A percentile compares a stretch with the other conserved stretches of the same genome.
phyloP scores from a whole-genome alignment of 1,140 invertebrate genomes.

The Calephelis nemesis region DNA sequence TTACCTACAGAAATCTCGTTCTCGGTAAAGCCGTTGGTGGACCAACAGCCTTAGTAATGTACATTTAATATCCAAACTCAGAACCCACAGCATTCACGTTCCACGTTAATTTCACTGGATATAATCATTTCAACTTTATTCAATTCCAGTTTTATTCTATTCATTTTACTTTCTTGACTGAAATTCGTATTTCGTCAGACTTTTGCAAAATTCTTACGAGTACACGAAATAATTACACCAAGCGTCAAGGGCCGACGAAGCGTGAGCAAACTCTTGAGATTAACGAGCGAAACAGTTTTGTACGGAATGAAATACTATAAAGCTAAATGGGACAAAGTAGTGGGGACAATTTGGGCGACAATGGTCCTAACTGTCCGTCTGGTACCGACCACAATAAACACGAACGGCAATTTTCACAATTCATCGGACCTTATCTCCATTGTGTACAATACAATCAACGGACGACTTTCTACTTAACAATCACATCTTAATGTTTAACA shows the following conservation, averaged over 20 bases:
- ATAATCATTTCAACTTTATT: not conserved
- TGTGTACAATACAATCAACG: conserved; percentile 1
- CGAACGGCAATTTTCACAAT: conserved; percentile 9
- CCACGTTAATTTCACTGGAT: not conserved
- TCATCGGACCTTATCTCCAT: not conserved
- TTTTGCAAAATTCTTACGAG: conserved; percentile 5
- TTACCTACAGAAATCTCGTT: too few species aligned
- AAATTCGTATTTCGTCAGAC: not conserved
- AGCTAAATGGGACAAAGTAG: conserved; percentile 14
- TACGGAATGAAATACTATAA: conserved; percentile 9
- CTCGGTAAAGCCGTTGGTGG: too few species aligned
- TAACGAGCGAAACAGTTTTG: conserved; percentile 17
- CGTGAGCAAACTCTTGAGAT: conserved; percentile 9
- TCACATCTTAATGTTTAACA: not conserved
- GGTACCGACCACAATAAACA: conserved; percentile 12
- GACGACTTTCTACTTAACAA: not conserved
- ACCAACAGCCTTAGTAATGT: too few species aligned
- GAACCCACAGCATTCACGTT: too few species aligned
- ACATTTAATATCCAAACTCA: too few species aligned
- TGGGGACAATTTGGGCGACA: conserved; percentile 14
- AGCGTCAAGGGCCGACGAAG: not conserved
- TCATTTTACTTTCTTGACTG: not conserved
- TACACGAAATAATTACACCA: conserved; percentile 14
- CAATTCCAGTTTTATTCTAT: not conserved
- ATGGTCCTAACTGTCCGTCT: conserved; percentile 9